A percentile compares a stretch with the other conserved stretches of the same genome.
Conservation (phyloP, 2,113 vertebrate species). For the Coturnix japonica region DNA sequence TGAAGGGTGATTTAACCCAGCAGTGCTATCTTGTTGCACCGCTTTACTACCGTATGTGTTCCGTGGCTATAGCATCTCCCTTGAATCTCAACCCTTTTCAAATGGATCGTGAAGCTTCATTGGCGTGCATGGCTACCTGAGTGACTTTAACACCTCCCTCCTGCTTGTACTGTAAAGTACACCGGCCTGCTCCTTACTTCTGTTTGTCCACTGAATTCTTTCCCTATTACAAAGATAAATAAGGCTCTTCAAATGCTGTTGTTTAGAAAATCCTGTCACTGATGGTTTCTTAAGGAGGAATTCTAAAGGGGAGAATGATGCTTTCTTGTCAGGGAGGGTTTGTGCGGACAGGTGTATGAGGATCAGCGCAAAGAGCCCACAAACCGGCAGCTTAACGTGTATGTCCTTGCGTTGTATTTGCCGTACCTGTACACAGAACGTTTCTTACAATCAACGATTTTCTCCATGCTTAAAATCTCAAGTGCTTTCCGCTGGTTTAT, state of each 20-base stretch:
- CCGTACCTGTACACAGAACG: neutral
- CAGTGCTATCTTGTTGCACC: neutral
- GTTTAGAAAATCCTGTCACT: neutral
- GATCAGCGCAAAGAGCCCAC: neutral
- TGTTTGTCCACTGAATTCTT: neutral
- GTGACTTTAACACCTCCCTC: neutral
- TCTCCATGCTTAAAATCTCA: neutral
- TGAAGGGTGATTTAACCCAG: neutral
- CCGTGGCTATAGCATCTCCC: neutral
- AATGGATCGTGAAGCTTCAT: neutral
- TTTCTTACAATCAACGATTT: neutral
- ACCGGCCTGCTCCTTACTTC: neutral
- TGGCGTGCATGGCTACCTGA: neutral
- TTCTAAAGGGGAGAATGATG: neutral
- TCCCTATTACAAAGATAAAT: accelerated
- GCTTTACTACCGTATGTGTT: neutral
- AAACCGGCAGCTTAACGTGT: neutral
- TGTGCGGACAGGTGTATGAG: neutral
- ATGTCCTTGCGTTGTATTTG: neutral
- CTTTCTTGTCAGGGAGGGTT: neutral
- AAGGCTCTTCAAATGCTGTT: neutral
- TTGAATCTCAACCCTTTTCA: neutral
- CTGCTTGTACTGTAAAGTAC: neutral
- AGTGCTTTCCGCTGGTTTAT: neutral
- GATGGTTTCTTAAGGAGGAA: neutral